phyloP scores from a whole-genome alignment of 2,888 invertebrate genomes.

The Platycnemis pennipes region DNA sequence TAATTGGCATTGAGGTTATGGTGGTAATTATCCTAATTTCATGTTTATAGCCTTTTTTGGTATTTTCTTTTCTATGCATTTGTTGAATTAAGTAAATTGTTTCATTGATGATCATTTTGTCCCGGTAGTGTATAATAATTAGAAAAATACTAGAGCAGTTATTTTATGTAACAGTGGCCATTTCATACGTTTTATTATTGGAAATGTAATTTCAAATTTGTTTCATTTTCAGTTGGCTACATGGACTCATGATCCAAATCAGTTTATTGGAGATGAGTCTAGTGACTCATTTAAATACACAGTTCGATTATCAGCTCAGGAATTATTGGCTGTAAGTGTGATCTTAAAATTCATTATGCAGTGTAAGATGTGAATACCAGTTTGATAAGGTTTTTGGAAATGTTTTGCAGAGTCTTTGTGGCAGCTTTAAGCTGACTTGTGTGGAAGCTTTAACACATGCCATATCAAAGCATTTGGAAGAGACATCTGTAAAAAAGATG shows the following conservation, averaged over 20 bases:
- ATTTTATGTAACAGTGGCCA: background rate
- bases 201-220: background rate
- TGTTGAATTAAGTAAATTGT: no score
- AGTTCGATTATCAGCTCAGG: constrained; percentile 85
- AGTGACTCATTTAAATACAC: constrained; percentile 82
- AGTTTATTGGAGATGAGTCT: constrained; percentile 87
- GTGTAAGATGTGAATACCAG: constrained; percentile 53
- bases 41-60: no score
- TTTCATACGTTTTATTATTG: background rate
- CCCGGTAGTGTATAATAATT: no score
- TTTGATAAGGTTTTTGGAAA: constrained; percentile 67
- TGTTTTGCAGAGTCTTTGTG: constrained; percentile 77
- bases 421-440: constrained; percentile 81
- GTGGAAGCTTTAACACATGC: constrained; percentile 82
- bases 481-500: constrained; percentile 80
- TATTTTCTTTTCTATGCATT: no score
- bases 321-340: constrained; percentile 81
- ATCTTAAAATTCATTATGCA: background rate
- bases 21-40: no score
- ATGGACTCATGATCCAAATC: constrained; percentile 84
- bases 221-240: constrained; percentile 78
- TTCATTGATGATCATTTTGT: no score
- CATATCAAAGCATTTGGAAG: constrained; percentile 83
- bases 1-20: no score
- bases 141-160: no score